Base-by-base conservation (phyloP, 2,888 invertebrate genomes). In the Monoplex corrugatus region DNA sequence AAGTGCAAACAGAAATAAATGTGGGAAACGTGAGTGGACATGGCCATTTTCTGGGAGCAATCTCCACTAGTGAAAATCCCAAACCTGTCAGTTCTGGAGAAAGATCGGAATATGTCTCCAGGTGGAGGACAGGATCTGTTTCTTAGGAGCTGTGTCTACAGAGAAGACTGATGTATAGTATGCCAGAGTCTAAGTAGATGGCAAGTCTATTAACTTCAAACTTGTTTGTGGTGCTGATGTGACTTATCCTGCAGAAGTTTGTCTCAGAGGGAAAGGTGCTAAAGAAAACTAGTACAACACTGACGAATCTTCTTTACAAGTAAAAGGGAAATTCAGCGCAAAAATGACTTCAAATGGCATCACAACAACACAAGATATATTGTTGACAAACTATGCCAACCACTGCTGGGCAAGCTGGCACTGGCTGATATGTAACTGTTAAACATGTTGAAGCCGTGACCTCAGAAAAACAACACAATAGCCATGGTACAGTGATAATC, bases 81-180 rank as follows among this genome's bases (percentile, higher is more conserved):
- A 28, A 23, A n/a, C 6, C 28, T 28, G 19, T 23, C 63, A 28
- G 28, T 6, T 68, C 19, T 68, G 63, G 63, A 28, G 63, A 68
- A 68, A 68, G 63, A 68, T 68, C 19, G 28, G 28, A 23, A n/a
- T 68, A 68, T 68, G 28, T 6, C 63, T 23, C 63, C 63, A n/a
- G 63, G 28, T 68, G 63, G 63, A 68, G 63, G 28, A 68, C 63
- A 68, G 63, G 63, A 68, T 68, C 63, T 68, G 63, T 68, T 68
- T 28, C 63, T 23, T 68, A 23, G 28, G 28, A 1, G 63, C 63
- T 68, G 32, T 68, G 23, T 28, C 63, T 28, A 68, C 23, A 68
- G 63, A 28, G 23, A 6, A 16, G 19, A 68, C 19, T 68, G 63
- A 16, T 1, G 63, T 28, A 23, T 68, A n/a, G 63, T 28, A 68